A percentile compares a stretch with the other conserved stretches of the same genome.
Evolutionary conservation across 2,888 invertebrate genomes (phyloP).

Genomic region (Leptinotarsa juncta): DNA sequence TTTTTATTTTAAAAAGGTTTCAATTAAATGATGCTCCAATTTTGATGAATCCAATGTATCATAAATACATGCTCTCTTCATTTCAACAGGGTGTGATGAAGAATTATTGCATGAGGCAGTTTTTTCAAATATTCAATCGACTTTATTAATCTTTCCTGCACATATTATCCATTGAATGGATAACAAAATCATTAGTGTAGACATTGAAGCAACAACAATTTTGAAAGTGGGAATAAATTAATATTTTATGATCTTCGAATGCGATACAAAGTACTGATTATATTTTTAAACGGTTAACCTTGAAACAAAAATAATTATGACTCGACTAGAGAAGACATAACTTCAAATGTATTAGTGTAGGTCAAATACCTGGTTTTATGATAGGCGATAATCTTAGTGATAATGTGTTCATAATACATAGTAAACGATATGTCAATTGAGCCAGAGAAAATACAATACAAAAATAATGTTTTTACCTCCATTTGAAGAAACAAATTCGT

Average conservation of each 20-base stretch:
- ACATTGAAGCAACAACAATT: neutral
- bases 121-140: no score
- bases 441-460: no score
- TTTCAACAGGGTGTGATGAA: no score
- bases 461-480: no score
- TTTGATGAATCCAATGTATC: no score
- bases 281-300: neutral
- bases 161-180: neutral
- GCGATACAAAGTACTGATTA: neutral
- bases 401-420: neutral
- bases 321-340: neutral
- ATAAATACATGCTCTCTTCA: no score
- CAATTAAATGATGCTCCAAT: no score
- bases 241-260: neutral
- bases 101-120: neutral
- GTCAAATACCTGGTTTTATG: neutral
- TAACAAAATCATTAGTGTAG: neutral
- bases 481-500: no score
- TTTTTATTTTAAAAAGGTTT: no score
- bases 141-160: no score
- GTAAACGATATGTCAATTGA: no score
- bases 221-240: conserved; percentile 4
- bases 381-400: neutral
- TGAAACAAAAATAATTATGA: neutral
- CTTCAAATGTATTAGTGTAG: conserved; percentile 6